Conservation (phyloP, 2,888 invertebrate genomes). For the Dolomedes plantarius region DNA sequence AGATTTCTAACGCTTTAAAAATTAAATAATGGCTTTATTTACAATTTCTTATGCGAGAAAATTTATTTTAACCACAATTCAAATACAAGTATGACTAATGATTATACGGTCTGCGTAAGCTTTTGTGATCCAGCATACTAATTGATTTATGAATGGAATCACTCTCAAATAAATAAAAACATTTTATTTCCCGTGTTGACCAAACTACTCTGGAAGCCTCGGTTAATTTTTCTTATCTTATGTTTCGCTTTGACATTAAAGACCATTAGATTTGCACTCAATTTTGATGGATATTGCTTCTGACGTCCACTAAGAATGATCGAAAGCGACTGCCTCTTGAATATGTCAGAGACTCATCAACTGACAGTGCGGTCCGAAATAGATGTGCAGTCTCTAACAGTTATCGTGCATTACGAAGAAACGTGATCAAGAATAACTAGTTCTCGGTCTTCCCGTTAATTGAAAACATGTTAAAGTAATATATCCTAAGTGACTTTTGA, state of each 20-base stretch:
- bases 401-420: conserved; percentile 30
- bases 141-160: background rate
- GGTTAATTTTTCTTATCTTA: conserved; percentile 2
- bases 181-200: too few species aligned
- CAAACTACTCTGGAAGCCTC: background rate
- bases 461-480: conserved; percentile 57
- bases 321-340: conserved; percentile 15
- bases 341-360: conserved; percentile 27
- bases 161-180: background rate
- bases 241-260: conserved; percentile 17
- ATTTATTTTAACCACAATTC: too few species aligned
- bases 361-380: background rate
- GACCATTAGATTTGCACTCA: background rate
- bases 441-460: conserved; percentile 43
- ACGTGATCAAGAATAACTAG: conserved; percentile 58
- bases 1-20: too few species aligned
- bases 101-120: too few species aligned
- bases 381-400: conserved; percentile 18
- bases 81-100: too few species aligned
- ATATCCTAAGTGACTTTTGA: conserved; percentile 24
- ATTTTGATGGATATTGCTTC: background rate
- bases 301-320: conserved; percentile 13
- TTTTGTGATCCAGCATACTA: too few species aligned
- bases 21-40: too few species aligned
- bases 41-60: too few species aligned